Conservation (phyloP, 2,797 vertebrate species). For the Gallirallus australis region DNA sequence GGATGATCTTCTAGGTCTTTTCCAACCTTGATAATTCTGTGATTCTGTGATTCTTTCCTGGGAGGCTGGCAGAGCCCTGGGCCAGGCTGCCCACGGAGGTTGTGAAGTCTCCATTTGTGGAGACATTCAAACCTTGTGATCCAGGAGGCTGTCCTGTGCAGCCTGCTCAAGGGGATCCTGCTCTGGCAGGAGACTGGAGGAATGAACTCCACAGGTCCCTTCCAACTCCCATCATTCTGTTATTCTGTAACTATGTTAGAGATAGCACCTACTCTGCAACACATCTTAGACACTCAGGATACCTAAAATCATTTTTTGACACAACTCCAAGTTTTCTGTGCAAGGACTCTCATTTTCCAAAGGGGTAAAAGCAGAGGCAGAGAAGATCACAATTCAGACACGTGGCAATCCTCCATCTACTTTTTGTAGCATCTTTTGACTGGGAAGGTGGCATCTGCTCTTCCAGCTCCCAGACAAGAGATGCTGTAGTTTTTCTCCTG, state of each 20-base stretch:
- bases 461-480: background rate
- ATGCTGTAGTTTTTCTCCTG: background rate
- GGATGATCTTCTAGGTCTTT: too few species aligned
- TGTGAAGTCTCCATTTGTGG: too few species aligned
- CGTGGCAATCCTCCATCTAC: background rate
- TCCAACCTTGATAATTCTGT: too few species aligned
- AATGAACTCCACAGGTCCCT: too few species aligned
- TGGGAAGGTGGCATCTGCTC: background rate
- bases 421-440: background rate
- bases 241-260: accelerated
- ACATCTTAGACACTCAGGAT: background rate
- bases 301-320: background rate
- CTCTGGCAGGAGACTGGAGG: too few species aligned
- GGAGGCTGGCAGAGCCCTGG: too few species aligned
- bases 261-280: accelerated
- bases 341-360: background rate
- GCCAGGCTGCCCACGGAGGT: too few species aligned
- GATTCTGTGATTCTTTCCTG: too few species aligned
- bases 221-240: too few species aligned
- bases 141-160: too few species aligned
- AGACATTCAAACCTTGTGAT: too few species aligned
- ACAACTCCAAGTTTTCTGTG: background rate
- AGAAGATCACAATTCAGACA: background rate
- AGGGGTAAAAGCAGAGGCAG: background rate
- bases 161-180: too few species aligned